phyloP scores from a whole-genome alignment of 1,140 invertebrate genomes.

The Platyura marginata region DNA sequence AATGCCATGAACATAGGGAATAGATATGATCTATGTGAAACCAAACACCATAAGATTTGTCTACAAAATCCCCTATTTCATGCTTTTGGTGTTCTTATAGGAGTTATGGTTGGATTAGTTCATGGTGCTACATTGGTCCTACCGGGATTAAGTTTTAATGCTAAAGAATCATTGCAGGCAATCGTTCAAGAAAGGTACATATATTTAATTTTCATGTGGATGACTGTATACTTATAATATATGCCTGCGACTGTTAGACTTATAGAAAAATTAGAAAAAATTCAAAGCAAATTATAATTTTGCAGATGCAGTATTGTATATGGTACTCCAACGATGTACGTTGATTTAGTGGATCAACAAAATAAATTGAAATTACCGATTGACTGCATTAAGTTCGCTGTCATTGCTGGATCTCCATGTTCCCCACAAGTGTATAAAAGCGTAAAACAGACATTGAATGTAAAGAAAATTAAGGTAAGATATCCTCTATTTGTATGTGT shows the following conservation, averaged over 20 bases:
- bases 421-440: constrained; percentile 49
- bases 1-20: constrained; percentile 52
- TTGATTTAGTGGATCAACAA: constrained; percentile 51
- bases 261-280: too few species aligned
- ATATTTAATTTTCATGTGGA: neutral
- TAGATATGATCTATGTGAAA: constrained; percentile 33
- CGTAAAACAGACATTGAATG: constrained; percentile 31
- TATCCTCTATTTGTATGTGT: too few species aligned
- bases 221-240: too few species aligned
- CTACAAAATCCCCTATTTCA: constrained; percentile 78
- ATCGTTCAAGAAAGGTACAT: constrained; percentile 49
- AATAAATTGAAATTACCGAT: constrained; percentile 28
- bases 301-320: constrained; percentile 61
- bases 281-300: too few species aligned
- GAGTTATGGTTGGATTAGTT: constrained; percentile 37
- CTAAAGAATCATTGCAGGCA: constrained; percentile 40
- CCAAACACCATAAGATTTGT: constrained; percentile 28
- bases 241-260: too few species aligned
- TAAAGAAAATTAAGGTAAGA: too few species aligned
- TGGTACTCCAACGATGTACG: constrained; percentile 94
- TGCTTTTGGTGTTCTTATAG: constrained; percentile 65
- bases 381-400: constrained; percentile 31
- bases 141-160: constrained; percentile 46
- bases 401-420: constrained; percentile 58
- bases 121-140: constrained; percentile 52